Evolutionary conservation across 2,113 vertebrate species (phyloP).

Genomic region (Corydoras sp.): DNA sequence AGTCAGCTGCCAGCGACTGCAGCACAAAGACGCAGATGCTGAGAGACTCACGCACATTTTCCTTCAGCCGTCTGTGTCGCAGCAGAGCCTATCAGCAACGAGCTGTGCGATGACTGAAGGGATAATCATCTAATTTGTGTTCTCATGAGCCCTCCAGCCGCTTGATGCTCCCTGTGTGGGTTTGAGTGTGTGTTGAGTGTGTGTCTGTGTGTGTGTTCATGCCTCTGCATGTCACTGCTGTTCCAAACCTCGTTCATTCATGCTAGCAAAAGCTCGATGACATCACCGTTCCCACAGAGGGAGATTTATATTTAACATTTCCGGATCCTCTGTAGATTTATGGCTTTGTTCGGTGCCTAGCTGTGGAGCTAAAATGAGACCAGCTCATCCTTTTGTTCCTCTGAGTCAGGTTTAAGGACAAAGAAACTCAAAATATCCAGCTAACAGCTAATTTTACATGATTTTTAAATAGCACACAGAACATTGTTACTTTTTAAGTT

Average conservation of each 20-base stretch:
- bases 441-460: too few species aligned
- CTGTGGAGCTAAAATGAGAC: background rate
- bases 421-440: too few species aligned
- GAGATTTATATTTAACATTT: slow-evolving; percentile 45
- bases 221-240: slow-evolving; percentile 49
- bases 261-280: slow-evolving; percentile 46
- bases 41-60: background rate
- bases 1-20: slow-evolving; percentile 21
- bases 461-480: too few species aligned
- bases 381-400: background rate
- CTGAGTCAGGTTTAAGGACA: too few species aligned
- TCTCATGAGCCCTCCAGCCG: slow-evolving; percentile 23
- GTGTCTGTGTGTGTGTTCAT: slow-evolving; percentile 41
- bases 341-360: slow-evolving; percentile 1
- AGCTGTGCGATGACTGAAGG: slow-evolving; percentile 23
- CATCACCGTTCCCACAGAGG: slow-evolving; percentile 46
- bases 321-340: slow-evolving; percentile 46
- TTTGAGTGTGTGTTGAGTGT: slow-evolving; percentile 51
- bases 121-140: slow-evolving; percentile 18
- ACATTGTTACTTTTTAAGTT: too few species aligned
- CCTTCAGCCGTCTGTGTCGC: background rate
- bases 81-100: slow-evolving; percentile 2
- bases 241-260: slow-evolving; percentile 51
- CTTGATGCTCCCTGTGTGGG: slow-evolving; percentile 42
- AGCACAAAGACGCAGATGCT: slow-evolving; percentile 27